Evolutionary conservation across 2,888 invertebrate genomes (phyloP), one percentile per base, ranked within the genome.

Genomic region (Rapana venosa): DNA sequence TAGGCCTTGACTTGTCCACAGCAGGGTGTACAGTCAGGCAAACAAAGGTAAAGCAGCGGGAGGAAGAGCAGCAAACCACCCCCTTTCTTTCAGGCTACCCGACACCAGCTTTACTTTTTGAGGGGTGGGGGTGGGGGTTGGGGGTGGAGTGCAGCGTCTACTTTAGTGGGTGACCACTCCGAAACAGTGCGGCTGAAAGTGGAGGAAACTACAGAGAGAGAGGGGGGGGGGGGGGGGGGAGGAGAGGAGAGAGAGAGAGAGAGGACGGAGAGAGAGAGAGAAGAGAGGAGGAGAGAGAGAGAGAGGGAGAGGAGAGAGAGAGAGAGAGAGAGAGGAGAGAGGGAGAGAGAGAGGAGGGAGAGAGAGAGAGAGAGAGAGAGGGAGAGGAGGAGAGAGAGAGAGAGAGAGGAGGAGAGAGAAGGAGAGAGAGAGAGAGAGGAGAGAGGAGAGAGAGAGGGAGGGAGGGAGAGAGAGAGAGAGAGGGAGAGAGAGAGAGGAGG

Each of bases 31-130:
- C 36, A 26, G 56, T 8, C 35, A 35, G 35, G 58, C 30, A 56
- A 84, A 84, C 84, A 84, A 84, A 84, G 84, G 58, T 84, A 84
- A 84, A 30, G 13, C 0, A 26, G 47, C 11, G 15, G 30, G n/a
- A 17, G 56, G 30, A 84, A 84, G 47, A 58, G 15, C 84, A 58
- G 58, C 84, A 56, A 84, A 56, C 84, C 84, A 56, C 84, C 84
- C 58, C 84, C 35, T 84, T 58, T n/a, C 58, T 84, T 84, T 84
- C 47, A 84, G 2, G 58, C 36, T 30, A 84, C 84, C 84, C 84
- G 84, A 84, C 58, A 84, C 84, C 84, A 30, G 36, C 47, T 8
- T 47, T 47, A 35, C 58, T n/a, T 84, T 84, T 56, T 84, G 30
- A 58, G 30, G 58, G 26, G 26, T 36, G 56, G 26, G 35, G 58